Conservation (phyloP, 2,888 invertebrate species). For the Phasia obesa region DNA sequence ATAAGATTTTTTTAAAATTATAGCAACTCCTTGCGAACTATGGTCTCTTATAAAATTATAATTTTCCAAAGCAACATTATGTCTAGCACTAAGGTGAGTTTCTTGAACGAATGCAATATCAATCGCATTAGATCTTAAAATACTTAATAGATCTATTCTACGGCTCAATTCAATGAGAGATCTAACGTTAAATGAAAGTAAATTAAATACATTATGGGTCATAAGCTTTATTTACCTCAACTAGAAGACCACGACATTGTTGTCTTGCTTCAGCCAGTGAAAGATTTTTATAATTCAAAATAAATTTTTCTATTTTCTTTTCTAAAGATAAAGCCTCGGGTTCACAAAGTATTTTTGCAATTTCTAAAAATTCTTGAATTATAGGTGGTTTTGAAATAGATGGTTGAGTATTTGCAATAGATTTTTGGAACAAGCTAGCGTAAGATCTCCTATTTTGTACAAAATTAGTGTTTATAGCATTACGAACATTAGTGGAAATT, state of each 20-base stretch:
- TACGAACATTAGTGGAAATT: neutral
- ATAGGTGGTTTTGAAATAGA: neutral
- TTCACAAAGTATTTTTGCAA: slow-evolving; percentile 32
- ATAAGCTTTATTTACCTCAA: neutral
- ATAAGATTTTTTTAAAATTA: neutral
- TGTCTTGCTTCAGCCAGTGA: too few relatives aligned
- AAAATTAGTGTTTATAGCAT: neutral
- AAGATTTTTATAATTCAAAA: neutral
- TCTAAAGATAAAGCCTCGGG: slow-evolving; percentile 22
- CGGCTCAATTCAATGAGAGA: neutral
- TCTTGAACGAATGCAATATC: neutral
- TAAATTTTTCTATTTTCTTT: slow-evolving; percentile 19
- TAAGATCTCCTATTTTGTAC: neutral
- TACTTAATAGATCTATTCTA: neutral
- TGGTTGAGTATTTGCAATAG: neutral
- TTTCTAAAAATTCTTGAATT: too few relatives aligned
- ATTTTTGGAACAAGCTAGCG: neutral
- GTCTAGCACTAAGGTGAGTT: neutral
- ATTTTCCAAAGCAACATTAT: neutral
- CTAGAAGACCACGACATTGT: too few relatives aligned
- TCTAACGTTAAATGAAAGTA: neutral
- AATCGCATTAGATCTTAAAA: neutral
- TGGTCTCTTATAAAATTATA: neutral
- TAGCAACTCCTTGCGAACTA: neutral
- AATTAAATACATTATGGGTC: neutral